Evolutionary conservation across 92 coral and sea anemone genomes (phyloP).

Genomic region (Actinostola sp.): DNA sequence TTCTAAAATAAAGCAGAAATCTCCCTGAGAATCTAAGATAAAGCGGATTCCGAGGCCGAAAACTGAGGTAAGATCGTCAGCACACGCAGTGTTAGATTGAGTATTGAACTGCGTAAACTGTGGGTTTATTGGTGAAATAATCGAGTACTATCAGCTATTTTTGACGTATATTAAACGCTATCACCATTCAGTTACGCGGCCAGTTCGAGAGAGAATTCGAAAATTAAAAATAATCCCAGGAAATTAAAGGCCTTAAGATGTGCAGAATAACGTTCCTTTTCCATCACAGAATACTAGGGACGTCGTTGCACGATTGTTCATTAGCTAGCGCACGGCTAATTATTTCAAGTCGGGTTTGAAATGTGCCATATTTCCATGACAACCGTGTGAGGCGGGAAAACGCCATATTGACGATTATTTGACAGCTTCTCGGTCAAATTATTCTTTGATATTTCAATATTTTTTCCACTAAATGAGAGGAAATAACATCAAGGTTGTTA

Average conservation of each 20-base stretch:
- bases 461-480: background rate
- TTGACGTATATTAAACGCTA: too few species aligned
- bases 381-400: background rate
- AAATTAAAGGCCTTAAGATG: too few species aligned
- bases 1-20: background rate
- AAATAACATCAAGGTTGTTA: background rate
- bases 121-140: too few species aligned
- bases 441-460: background rate
- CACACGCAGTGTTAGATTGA: too few species aligned
- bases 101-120: background rate
- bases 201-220: too few species aligned
- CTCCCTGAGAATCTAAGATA: background rate
- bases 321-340: background rate
- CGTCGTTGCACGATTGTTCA: background rate
- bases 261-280: too few species aligned
- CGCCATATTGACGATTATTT: conserved; percentile 2
- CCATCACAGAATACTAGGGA: background rate
- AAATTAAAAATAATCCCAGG: too few species aligned
- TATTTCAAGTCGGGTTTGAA: background rate
- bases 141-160: too few species aligned
- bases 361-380: background rate
- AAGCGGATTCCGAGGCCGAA: background rate
- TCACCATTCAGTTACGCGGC: too few species aligned
- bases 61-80: conserved; percentile 10
- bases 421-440: background rate